These are phyloP conservation scores for Dreissena rostriformis DNA, from an alignment of 1,140 invertebrate genomes.

Conservation along the genomic window DNA sequence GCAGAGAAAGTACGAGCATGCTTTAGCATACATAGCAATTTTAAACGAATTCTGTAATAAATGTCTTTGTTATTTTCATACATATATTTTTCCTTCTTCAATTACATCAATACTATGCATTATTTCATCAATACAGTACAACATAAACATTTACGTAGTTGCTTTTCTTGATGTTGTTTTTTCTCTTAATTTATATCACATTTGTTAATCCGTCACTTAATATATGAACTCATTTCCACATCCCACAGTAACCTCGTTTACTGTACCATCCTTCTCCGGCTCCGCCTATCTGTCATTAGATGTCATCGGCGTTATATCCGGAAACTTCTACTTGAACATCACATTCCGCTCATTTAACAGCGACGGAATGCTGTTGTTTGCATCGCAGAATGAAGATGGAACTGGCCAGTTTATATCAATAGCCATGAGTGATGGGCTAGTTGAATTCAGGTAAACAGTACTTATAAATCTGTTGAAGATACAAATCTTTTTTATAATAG, in stretches of 20 bases:
- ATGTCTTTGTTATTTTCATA: too few species aligned
- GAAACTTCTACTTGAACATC: conserved; percentile 93
- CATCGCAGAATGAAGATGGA: conserved; percentile 92
- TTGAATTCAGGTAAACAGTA: conserved; percentile 80
- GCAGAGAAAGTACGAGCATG: conserved; percentile 84
- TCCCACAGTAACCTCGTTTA: conserved; percentile 59
- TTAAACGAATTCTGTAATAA: too few species aligned
- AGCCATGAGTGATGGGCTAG: conserved; percentile 84
- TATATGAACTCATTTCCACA: too few species aligned
- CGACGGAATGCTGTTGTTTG: conserved; percentile 94
- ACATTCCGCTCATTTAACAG: conserved; percentile 93
- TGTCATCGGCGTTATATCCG: conserved; percentile 90
- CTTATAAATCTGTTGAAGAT: background rate
- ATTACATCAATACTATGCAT: too few species aligned
- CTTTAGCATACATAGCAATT: too few species aligned
- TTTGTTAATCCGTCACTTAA: too few species aligned
- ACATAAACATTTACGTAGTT: too few species aligned
- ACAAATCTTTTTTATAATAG: background rate
- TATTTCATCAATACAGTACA: too few species aligned
- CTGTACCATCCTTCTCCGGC: conserved; percentile 82
- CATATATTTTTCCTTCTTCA: too few species aligned
- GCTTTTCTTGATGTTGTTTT: too few species aligned
- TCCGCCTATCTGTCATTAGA: conserved; percentile 80
- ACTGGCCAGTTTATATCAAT: conserved; percentile 94
- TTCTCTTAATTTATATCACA: too few species aligned